Base-by-base conservation (phyloP, 2,888 invertebrate genomes). In the Ptilodon capucinus region DNA sequence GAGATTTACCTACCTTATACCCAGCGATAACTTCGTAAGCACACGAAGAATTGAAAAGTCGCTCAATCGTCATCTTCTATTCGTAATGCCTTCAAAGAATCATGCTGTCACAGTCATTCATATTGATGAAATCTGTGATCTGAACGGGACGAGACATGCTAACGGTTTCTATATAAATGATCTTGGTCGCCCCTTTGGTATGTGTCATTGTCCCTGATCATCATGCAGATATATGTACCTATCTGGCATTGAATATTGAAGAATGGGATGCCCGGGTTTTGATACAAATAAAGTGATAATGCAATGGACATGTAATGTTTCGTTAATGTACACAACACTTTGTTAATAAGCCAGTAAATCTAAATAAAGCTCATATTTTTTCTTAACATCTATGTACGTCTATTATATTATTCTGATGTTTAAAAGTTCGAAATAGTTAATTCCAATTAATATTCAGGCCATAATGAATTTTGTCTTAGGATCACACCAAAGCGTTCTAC, bases 341-440 rank as follows among this genome's bases (percentile, higher is more conserved):
- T 76, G 81, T 81, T 79, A 86, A 84, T 74, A 89, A 89, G 90
- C 90, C 86, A 84, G 84, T 90, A 75, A 87, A 71, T 86, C 90
- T 90, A 88, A 87, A 89, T 73, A 79, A 91, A 91, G 90, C 90
- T 91, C 90, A 87, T 90, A 80, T 87, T 88, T 89, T 66, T 85
- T 86, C 89, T 90, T 90, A 91, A 84, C 71, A 81, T 68, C 88
- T 90, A 90, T 84, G 76, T 79, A 77, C 67, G 72, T 76, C 76
- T 77, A 76, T 74, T 71, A 72, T 52, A 57, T 54, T 62, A 65
- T 54, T 61, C 34, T 57, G 63, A 62, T 69, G 53, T 46, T 50
- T 42, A 52, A 54, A 46, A 53, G 40, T 55, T 49, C 18, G 56
- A 57, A 54, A 54, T 45, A 57, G 53, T 57, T 51, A 46, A 49